Evolutionary conservation across 2,888 invertebrate genomes (phyloP).

Genomic region (Dolomedes plantarius): DNA sequence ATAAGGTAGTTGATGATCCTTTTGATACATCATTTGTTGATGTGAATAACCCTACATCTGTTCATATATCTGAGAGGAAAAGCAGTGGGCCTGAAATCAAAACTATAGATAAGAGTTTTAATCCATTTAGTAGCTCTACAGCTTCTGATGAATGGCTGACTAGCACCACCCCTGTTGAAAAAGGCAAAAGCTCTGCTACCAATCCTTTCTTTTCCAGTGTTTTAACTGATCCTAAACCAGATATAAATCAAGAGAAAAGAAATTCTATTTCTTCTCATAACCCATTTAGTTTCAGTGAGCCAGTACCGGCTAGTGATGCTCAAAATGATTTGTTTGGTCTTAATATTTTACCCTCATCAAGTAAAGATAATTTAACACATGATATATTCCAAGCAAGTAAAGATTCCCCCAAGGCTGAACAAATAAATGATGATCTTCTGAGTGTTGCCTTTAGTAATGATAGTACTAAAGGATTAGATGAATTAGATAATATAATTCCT

Average conservation of each 20-base stretch:
- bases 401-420: slow-evolving; percentile 21
- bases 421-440: background rate
- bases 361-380: slow-evolving; percentile 44
- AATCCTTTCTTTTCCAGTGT: slow-evolving; percentile 60
- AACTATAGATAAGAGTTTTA: slow-evolving; percentile 54
- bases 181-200: slow-evolving; percentile 45
- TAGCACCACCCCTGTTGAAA: slow-evolving; percentile 32
- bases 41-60: slow-evolving; percentile 40
- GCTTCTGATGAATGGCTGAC: slow-evolving; percentile 27
- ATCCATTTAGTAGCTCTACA: slow-evolving; percentile 55
- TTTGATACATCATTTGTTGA: slow-evolving; percentile 74
- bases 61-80: slow-evolving; percentile 25
- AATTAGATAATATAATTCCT: slow-evolving; percentile 7
- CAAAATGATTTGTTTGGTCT: slow-evolving; percentile 63
- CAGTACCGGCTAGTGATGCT: slow-evolving; percentile 15
- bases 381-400: slow-evolving; percentile 32
- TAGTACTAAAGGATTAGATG: slow-evolving; percentile 12
- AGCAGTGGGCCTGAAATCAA: slow-evolving; percentile 9
- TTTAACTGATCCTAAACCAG: slow-evolving; percentile 37
- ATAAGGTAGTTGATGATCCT: slow-evolving; percentile 73
- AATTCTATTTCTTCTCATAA: slow-evolving; percentile 44
- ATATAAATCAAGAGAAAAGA: slow-evolving; percentile 31
- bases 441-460: background rate
- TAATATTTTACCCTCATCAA: slow-evolving; percentile 29
- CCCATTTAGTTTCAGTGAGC: slow-evolving; percentile 54